A percentile compares a stretch with the other conserved stretches of the same genome.
These are phyloP conservation scores for Ectobius pallidus DNA, from an alignment of 2,888 invertebrate genomes.

Conservation along the genomic window DNA sequence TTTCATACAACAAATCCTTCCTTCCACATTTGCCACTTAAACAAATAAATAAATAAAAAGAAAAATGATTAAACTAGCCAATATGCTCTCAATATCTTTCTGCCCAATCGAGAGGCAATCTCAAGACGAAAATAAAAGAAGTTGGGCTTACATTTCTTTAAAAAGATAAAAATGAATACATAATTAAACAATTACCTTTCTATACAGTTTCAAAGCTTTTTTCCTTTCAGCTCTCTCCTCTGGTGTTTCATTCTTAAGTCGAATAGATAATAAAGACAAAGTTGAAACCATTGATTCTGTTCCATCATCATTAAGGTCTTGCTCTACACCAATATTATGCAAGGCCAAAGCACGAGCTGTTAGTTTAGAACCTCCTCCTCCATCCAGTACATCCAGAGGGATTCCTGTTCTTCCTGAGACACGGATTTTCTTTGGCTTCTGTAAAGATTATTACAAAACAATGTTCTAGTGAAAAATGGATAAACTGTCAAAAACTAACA, in stretches of 20 bases:
- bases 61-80: too few species aligned
- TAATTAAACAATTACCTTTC: conserved; percentile 54
- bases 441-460: too few species aligned
- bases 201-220: conserved; percentile 71
- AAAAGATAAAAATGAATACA: too few species aligned
- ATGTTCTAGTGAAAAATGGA: too few species aligned
- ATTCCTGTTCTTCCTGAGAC: conserved; percentile 68
- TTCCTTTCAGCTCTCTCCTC: conserved; percentile 54
- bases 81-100: too few species aligned
- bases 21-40: too few species aligned
- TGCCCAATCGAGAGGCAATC: too few species aligned
- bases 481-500: too few species aligned
- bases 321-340: conserved; percentile 57
- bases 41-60: too few species aligned
- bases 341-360: conserved; percentile 72
- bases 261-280: conserved; percentile 48
- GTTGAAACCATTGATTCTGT: conserved; percentile 45
- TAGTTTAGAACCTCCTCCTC: conserved; percentile 64
- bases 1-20: too few species aligned
- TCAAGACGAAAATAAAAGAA: too few species aligned
- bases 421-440: conserved; percentile 36
- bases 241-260: conserved; percentile 76
- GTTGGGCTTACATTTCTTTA: too few species aligned
- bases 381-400: conserved; percentile 69
- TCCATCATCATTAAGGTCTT: neutral